Evolutionary conservation across 2,113 vertebrate genomes (phyloP), one percentile per base, ranked within the genome.

Genomic region (Coturnix japonica): DNA sequence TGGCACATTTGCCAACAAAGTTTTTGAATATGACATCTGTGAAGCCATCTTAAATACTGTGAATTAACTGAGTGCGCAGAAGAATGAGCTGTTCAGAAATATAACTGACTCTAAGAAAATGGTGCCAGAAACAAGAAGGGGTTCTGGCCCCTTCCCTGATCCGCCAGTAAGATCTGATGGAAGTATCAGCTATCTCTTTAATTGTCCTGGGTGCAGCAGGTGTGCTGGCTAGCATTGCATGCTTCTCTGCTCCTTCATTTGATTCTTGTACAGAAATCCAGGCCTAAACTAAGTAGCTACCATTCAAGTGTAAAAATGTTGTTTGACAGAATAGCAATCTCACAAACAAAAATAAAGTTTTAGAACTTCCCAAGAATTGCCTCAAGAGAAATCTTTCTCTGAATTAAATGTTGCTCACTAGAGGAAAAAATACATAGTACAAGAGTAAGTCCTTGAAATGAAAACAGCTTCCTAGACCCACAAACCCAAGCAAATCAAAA

Each of bases 401-500:
- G 31, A 92, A 31, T 82, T 86, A 95, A 83, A 89, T 60, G 74
- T 69, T 93, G 87, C 15, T 94, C 60, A 31, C n/a, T 49, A 72
- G 67, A 81, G 41, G 71, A 89, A 93, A 95, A 97, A 96, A 95
- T 96, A 95, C 95, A 93, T 90, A 93, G 96, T 94, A 96, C 95
- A 96, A 88, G 96, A 96, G 75, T 86, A 92, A 95, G 95, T 94
- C 97, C 96, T 97, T 96, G 95, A 97, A 97, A 97, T 95, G 89
- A 90, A 94, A 96, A 95, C 86, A 95, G 90, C 83, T 94, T 97
- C 90, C 96, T 96, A 93, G 95, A 87, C 94, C 89, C 88, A 81
- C 95, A 95, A 96, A 95, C 97, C 96, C 96, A 96, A 97, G 97
- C 89, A 96, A 96, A 97, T 97, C 95, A 96, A 97, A 97, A 97